Base-by-base conservation (phyloP, 2,888 invertebrate genomes). In the Synanthedon tipuliformis region DNA sequence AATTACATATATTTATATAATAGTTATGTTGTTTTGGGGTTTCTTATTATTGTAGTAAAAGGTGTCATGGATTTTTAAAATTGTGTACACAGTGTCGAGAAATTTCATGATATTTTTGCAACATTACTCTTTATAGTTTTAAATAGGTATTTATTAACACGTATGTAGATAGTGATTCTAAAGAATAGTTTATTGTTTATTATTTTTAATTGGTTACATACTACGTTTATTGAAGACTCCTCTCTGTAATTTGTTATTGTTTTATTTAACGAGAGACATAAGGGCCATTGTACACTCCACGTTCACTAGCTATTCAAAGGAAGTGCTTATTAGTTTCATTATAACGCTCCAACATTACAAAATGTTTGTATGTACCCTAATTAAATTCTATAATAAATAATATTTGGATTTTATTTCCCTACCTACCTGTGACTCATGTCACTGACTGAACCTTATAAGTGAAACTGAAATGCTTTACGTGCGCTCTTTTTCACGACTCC, bases 361-460 rank as follows among this genome's bases (percentile, higher is more conserved):
- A 82, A 79, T 82, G 82, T 86, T 87, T 87, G 85, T 87, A 86
- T 85, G 83, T 86, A 87, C 82, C 82, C 78, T 84, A 82, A 86
- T 84, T 85, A 86, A 87, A 87, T 85, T 84, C 80, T 86, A 85
- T 85, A 77, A 84, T 80, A 86, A 34, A 81, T 80, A 74, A 68
- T 66, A 63, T 60, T 63, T 66, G 69, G 59, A 64, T 78, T 80
- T 78, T 69, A 75, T 75, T 81, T 69, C 27, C 7, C 27, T 13
- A n/a, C 11, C 34, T 34, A 8, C 8, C 34, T 34, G 10, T 34
- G 34, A 10, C 34, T 34, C 10, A 34, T 34, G 2, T 10, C 8
- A 34, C 27, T 10, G 34, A 34, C 34, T 34, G 34, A 34, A 34
- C 34, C 10, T 34, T 8, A n/a, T n/a, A n/a, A n/a, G n/a, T n/a